Conservation (phyloP, 2,797 vertebrate species). For the Rhinogobio ventralis region DNA sequence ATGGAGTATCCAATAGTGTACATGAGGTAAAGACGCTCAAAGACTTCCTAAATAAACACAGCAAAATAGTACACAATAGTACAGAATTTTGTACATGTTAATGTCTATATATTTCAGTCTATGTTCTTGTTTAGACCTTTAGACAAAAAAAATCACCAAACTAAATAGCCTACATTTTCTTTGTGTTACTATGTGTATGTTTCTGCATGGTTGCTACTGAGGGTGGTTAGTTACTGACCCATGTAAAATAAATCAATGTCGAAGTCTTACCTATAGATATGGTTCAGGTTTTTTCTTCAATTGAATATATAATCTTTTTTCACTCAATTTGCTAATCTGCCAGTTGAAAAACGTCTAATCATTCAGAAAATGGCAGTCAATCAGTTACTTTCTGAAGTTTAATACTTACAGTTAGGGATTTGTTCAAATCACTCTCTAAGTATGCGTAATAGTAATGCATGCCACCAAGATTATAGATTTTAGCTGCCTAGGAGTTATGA, state of each 20-base stretch:
- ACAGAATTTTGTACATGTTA: neutral
- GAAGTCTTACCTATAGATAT: neutral
- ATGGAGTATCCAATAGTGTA: conserved; percentile 91
- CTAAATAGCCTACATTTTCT: neutral
- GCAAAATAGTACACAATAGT: conserved; percentile 17
- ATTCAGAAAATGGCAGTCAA: neutral
- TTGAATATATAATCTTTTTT: neutral
- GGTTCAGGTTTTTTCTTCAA: neutral
- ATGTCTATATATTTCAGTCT: neutral
- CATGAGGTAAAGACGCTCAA: conserved; percentile 88
- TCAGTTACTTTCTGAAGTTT: neutral
- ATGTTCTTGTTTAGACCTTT: neutral
- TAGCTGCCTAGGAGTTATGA: neutral
- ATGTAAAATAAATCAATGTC: neutral
- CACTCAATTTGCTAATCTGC: neutral
- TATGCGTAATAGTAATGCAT: neutral
- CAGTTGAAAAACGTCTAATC: neutral
- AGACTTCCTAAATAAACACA: conserved; percentile 82
- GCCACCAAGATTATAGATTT: neutral
- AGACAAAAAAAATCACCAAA: neutral
- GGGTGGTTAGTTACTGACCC: neutral
- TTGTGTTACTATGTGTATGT: neutral
- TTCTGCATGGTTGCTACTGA: neutral
- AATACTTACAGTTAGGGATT: neutral
- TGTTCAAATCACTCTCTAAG: neutral